phyloP scores from a whole-genome alignment of 1,140 invertebrate species.

The Antheraea mylitta region DNA sequence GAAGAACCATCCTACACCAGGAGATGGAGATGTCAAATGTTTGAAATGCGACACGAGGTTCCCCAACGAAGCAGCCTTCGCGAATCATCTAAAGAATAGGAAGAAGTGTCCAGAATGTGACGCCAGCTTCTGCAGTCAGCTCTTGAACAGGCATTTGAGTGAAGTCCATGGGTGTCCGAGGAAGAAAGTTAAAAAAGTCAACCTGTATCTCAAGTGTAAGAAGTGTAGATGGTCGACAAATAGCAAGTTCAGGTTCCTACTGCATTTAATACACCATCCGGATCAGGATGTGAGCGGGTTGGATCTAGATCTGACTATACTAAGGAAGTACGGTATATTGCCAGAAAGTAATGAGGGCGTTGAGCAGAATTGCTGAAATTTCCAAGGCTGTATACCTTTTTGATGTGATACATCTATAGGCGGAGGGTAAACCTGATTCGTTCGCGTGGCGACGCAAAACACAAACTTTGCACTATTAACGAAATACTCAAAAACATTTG shows the following conservation, averaged over 20 bases:
- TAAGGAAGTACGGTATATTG: slow-evolving; percentile 43
- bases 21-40: slow-evolving; percentile 15
- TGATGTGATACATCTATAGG: no score
- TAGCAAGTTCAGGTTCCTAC: slow-evolving; percentile 37
- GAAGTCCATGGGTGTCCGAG: slow-evolving; percentile 9
- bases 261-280: slow-evolving; percentile 63
- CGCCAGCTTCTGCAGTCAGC: slow-evolving; percentile 22
- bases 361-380: background rate
- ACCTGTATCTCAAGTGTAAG: slow-evolving; percentile 34
- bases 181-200: slow-evolving; percentile 14
- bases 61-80: slow-evolving; percentile 3
- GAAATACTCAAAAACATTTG: no score
- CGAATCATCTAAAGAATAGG: slow-evolving; percentile 19
- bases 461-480: no score
- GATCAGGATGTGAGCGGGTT: slow-evolving; percentile 46
- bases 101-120: slow-evolving; percentile 34
- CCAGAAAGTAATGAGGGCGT: background rate
- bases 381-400: no score
- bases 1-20: slow-evolving; percentile 20
- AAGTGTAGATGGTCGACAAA: slow-evolving; percentile 43
- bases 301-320: slow-evolving; percentile 43
- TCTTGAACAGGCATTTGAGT: slow-evolving; percentile 26
- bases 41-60: slow-evolving; percentile 28
- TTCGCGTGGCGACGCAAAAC: no score
- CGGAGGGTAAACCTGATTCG: no score